Conservation (phyloP, 2,888 invertebrate species). For the Polyommatus iphigenia region DNA sequence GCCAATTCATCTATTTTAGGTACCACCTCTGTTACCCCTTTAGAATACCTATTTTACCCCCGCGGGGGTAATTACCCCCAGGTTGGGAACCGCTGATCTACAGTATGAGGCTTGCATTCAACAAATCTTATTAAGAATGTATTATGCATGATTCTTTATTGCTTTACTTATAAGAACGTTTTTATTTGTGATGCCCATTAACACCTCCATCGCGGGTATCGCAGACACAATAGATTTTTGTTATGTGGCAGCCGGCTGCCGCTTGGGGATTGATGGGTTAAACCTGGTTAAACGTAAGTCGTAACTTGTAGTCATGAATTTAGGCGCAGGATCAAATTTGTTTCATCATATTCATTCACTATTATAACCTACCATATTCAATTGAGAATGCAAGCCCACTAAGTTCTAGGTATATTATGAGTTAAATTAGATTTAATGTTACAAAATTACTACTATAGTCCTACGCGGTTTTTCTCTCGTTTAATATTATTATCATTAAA, state of each 20-base stretch:
- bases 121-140: slow-evolving; percentile 33
- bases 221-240: too few relatives aligned
- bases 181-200: neutral
- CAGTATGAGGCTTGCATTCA: slow-evolving; percentile 45
- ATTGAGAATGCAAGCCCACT: slow-evolving; percentile 24
- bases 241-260: too few relatives aligned
- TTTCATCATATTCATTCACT: neutral
- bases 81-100: too few relatives aligned
- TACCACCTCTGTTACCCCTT: too few relatives aligned
- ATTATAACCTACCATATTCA: neutral
- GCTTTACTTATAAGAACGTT: neutral
- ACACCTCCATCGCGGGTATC: too few relatives aligned
- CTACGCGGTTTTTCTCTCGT: slow-evolving; percentile 15
- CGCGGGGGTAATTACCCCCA: too few relatives aligned
- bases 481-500: slow-evolving; percentile 16
- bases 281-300: neutral
- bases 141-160: slow-evolving; percentile 15
- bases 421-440: slow-evolving; percentile 13
- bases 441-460: slow-evolving; percentile 21
- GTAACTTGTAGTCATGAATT: neutral
- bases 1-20: too few relatives aligned
- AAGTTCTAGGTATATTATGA: neutral
- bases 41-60: too few relatives aligned
- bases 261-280: too few relatives aligned
- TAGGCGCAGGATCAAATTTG: neutral